Evolutionary conservation across 2,888 invertebrate species (phyloP).

Genomic region (Eupsilia transversa): DNA sequence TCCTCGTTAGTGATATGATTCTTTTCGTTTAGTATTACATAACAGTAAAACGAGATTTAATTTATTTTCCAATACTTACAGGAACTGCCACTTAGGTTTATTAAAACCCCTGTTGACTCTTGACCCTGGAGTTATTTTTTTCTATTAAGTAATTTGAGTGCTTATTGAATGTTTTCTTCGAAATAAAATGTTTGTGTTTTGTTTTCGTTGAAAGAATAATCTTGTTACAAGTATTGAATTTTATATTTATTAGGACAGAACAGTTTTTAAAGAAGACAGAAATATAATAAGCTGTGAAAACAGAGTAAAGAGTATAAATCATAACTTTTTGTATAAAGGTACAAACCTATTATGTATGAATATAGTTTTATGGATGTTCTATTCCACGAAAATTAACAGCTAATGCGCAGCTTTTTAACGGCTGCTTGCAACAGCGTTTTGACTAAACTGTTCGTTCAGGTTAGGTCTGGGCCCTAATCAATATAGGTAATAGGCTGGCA

Average conservation of each 20-base stretch:
- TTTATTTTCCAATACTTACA: conserved; percentile 30
- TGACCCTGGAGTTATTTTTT: conserved; percentile 25
- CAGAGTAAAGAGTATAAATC: too few species aligned
- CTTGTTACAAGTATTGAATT: too few species aligned
- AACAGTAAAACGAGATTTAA: conserved; percentile 22
- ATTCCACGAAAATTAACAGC: background rate
- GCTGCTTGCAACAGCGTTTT: background rate
- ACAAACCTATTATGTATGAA: too few species aligned
- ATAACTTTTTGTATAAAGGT: too few species aligned
- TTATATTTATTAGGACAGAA: too few species aligned
- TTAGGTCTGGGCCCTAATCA: background rate
- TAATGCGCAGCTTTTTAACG: background rate
- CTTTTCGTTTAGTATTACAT: conserved; percentile 24
- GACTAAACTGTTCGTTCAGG: background rate
- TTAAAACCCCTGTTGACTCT: conserved; percentile 23
- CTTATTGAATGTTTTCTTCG: conserved; percentile 1
- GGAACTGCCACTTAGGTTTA: conserved; percentile 27
- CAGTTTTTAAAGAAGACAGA: too few species aligned
- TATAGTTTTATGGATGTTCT: background rate
- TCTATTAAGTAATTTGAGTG: conserved; percentile 3
- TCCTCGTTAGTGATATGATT: conserved; percentile 19
- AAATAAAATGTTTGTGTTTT: background rate
- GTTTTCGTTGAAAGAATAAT: too few species aligned
- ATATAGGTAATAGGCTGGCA: background rate
- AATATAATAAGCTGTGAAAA: too few species aligned